Base-by-base conservation (phyloP, 2,797 vertebrate genomes). In the Trachurus trachurus region DNA sequence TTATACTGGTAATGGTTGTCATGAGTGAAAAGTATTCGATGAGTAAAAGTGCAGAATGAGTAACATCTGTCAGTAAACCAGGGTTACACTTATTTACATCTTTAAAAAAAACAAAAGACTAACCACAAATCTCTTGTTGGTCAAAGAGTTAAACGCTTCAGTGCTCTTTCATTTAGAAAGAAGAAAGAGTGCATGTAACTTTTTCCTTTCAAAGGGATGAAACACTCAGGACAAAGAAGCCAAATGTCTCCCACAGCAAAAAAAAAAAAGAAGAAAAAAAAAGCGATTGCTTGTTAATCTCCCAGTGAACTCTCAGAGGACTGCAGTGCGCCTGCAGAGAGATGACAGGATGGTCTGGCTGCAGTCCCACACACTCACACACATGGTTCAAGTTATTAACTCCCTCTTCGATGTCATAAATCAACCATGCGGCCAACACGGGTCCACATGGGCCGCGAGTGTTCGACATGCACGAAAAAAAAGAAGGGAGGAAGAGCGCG, bases 311-410 rank as follows among this genome's bases (percentile, higher is more conserved):
- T 57, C 75, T 82, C 76, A 60, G 15, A 84, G 85, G 83, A 87
- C 58, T 13, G 61, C 5, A 42, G 71, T 2, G 50, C 78, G 74
- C 59, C 78, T 61, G 71, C 66, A 56, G 61, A 81, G 80, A 72
- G 85, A 87, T 60, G 82, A 83, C 74, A 78, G 59, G 74, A 78
- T 10, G 63, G 40, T 22, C 78, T 86, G 83, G 81, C 81, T 21
- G 2, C 22, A 34, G 29, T 80, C 78, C 69, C 17, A 4, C 70
- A 45, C 61, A 15, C 77, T 65, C 78, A 37, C 6, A 88, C 91
- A 93, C 87, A 91, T 87, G 92, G 80, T 92, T 86, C 22, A 11
- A 87, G 71, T 94, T 94, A 92, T 78, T 74, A 67, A 74, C 77
- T 74, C 78, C 44, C 40, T 61, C 40, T 37, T 64, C 37, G 0